Evolutionary conservation across 2,113 vertebrate genomes (phyloP).

Genomic region (Onychostruthus taczanowskii): DNA sequence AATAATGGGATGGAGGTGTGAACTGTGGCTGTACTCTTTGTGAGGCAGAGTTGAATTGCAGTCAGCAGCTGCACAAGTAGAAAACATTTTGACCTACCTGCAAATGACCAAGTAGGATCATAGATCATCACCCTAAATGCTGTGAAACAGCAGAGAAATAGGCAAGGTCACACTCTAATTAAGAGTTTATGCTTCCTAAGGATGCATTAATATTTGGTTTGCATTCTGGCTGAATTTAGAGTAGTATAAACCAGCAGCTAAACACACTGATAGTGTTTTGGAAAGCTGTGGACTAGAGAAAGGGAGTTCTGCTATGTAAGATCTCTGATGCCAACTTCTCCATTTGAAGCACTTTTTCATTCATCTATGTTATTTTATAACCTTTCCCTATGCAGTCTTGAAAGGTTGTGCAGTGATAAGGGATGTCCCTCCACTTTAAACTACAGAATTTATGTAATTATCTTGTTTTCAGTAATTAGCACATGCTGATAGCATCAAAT

Average conservation of each 20-base stretch:
- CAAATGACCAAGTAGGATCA: neutral
- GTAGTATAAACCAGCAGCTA: neutral
- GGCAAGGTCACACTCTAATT: neutral
- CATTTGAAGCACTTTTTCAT: neutral
- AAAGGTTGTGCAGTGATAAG: neutral
- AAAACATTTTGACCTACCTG: neutral
- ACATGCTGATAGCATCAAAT: accelerated
- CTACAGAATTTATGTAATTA: neutral
- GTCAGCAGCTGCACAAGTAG: neutral
- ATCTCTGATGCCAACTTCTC: neutral
- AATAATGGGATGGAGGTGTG: neutral
- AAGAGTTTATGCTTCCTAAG: neutral
- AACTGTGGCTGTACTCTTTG: neutral
- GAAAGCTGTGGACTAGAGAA: neutral
- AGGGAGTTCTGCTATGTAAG: neutral
- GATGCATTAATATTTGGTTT: neutral
- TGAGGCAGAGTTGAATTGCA: neutral
- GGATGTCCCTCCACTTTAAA: neutral
- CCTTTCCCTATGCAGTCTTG: neutral
- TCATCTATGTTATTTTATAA: neutral
- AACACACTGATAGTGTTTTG: neutral
- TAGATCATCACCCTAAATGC: neutral
- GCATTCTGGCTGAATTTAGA: neutral
- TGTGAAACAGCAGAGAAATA: neutral
- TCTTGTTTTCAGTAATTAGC: neutral